phyloP scores from a whole-genome alignment of 2,888 invertebrate species.

The Dendrolimus houi region DNA sequence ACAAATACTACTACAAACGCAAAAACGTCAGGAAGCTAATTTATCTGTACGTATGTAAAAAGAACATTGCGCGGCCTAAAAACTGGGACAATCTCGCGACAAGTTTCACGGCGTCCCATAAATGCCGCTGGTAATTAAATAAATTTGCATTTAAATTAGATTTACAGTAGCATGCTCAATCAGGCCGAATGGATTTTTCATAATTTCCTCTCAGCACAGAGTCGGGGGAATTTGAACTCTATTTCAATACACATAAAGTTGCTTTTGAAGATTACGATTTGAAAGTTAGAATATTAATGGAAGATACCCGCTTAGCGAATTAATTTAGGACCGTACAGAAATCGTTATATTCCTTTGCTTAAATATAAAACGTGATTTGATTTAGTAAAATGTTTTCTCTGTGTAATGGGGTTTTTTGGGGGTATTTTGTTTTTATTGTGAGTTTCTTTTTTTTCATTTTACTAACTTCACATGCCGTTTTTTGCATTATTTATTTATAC shows the following conservation, averaged over 20 bases:
- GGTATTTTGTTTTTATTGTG: slow-evolving; percentile 2
- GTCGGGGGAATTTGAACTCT: not conserved
- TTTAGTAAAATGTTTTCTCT: not conserved
- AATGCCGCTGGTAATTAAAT: not conserved
- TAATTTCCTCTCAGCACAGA: not conserved
- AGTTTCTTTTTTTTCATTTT: not conserved
- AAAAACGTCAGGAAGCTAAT: no score
- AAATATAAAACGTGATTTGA: slow-evolving; percentile 1
- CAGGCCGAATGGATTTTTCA: slow-evolving; percentile 15
- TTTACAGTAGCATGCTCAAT: slow-evolving; percentile 19
- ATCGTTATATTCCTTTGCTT: slow-evolving; percentile 1
- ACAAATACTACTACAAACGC: no score
- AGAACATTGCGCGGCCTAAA: no score
- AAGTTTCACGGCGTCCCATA: not conserved
- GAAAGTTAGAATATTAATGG: slow-evolving; percentile 2
- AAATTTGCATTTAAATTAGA: slow-evolving; percentile 38
- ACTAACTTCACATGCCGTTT: no score
- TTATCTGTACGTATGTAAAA: no score
- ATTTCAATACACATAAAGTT: not conserved
- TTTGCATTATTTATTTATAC: no score
- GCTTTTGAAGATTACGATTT: not conserved
- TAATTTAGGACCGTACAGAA: slow-evolving; percentile 3
- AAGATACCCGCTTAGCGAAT: slow-evolving; percentile 1
- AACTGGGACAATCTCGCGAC: not conserved
- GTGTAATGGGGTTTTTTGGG: not conserved